Conservation (phyloP, 2,113 vertebrate species). For the Myodes glareolus region DNA sequence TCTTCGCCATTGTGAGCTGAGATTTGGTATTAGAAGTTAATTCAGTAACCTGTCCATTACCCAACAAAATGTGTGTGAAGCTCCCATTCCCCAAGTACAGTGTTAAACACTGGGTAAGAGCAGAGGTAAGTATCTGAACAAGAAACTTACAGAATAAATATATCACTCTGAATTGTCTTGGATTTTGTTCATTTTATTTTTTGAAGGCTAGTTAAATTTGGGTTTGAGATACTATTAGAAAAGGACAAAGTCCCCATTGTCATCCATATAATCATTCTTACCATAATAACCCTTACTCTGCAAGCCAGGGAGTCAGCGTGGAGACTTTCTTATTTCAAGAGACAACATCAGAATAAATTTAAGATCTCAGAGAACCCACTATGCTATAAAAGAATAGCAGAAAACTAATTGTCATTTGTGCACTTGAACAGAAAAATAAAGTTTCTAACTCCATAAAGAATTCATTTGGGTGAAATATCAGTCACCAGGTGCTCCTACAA, state of each 20-base stretch:
- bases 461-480: not conserved
- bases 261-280: not conserved
- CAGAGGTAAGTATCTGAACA: not conserved
- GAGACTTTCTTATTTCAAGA: not conserved
- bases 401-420: not conserved
- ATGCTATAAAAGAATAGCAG: not conserved
- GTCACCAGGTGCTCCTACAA: not conserved
- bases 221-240: not conserved
- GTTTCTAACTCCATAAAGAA: not conserved
- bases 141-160: not conserved
- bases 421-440: not conserved
- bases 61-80: not conserved
- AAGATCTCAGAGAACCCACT: not conserved
- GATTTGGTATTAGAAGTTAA: slow-evolving; percentile 24
- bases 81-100: not conserved
- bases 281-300: not conserved
- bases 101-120: not conserved
- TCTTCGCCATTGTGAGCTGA: not conserved
- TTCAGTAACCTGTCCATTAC: slow-evolving; percentile 28
- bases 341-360: not conserved
- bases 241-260: not conserved
- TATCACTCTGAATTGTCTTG: not conserved
- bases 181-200: slow-evolving; percentile 23
- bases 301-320: not conserved
- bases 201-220: not conserved